A percentile compares a stretch with the other conserved stretches of the same genome.
These are phyloP conservation scores for Mellilla xanthometata DNA, from an alignment of 2,888 invertebrate genomes.

Conservation along the genomic window DNA sequence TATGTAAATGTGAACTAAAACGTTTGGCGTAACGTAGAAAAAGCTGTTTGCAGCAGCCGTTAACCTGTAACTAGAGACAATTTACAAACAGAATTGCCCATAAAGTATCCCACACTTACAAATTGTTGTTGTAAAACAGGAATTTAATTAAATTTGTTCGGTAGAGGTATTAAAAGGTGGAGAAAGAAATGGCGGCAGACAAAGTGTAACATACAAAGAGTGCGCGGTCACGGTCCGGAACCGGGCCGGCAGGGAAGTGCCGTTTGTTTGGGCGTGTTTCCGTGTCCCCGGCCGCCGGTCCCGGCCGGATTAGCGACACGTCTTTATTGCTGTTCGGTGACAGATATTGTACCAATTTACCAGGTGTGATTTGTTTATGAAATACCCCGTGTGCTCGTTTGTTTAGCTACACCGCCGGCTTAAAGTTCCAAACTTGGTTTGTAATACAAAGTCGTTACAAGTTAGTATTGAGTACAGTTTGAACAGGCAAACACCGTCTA, in stretches of 20 bases:
- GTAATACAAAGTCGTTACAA: neutral
- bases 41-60: neutral
- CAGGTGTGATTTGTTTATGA: constrained; percentile 9
- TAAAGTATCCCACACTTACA: neutral
- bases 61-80: neutral
- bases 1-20: neutral
- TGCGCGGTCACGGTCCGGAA: constrained; percentile 26
- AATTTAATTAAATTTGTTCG: constrained; percentile 10
- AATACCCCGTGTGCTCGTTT: neutral
- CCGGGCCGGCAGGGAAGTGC: constrained; percentile 17
- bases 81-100: constrained; percentile 3
- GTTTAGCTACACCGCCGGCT: neutral
- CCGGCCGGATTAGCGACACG: constrained; percentile 19
- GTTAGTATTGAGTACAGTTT: too few relatives aligned
- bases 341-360: constrained; percentile 24
- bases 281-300: constrained; percentile 8
- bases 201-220: constrained; percentile 21
- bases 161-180: constrained; percentile 2
- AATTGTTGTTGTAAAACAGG: constrained; percentile 6
- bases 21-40: neutral
- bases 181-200: constrained; percentile 23
- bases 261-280: constrained; percentile 27
- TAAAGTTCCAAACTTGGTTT: neutral
- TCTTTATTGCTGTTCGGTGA: constrained; percentile 22
- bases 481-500: too few relatives aligned